These are phyloP conservation scores for Polypedilum pembai DNA, from an alignment of 1,140 invertebrate species.

Conservation along the genomic window DNA sequence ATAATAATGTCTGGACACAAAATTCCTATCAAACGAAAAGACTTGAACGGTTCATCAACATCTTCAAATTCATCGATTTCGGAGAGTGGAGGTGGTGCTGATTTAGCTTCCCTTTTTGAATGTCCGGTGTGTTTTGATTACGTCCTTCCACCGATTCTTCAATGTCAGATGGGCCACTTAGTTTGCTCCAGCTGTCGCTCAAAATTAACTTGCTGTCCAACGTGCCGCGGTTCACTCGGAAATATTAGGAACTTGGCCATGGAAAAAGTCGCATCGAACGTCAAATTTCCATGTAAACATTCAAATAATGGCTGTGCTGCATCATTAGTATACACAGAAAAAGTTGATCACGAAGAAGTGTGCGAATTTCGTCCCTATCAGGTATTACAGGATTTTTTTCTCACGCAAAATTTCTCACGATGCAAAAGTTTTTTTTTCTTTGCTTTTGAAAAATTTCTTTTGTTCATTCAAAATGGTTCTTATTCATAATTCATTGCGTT, in stretches of 20 bases:
- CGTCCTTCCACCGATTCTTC: conserved; percentile 91
- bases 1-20: conserved; percentile 13
- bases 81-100: conserved; percentile 44
- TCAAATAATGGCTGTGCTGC: conserved; percentile 89
- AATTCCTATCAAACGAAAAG: conserved; percentile 14
- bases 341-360: conserved; percentile 95
- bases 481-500: too few species aligned
- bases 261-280: conserved; percentile 97
- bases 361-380: conserved; percentile 95
- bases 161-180: conserved; percentile 80
- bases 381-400: too few species aligned
- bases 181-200: conserved; percentile 93
- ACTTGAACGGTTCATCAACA: conserved; percentile 27
- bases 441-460: too few species aligned
- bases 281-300: conserved; percentile 99
- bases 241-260: conserved; percentile 97
- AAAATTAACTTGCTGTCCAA: conserved; percentile 94
- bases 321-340: conserved; percentile 91
- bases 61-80: conserved; percentile 12
- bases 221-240: conserved; percentile 91
- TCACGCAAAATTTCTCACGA: too few species aligned
- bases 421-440: too few species aligned
- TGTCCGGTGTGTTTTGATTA: conserved; percentile 99
- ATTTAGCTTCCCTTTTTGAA: conserved; percentile 93
- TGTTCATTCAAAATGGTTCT: too few species aligned